Evolutionary conservation across 2,113 vertebrate species (phyloP), one percentile per base, ranked within the genome.

Genomic region (Otis tarda): DNA sequence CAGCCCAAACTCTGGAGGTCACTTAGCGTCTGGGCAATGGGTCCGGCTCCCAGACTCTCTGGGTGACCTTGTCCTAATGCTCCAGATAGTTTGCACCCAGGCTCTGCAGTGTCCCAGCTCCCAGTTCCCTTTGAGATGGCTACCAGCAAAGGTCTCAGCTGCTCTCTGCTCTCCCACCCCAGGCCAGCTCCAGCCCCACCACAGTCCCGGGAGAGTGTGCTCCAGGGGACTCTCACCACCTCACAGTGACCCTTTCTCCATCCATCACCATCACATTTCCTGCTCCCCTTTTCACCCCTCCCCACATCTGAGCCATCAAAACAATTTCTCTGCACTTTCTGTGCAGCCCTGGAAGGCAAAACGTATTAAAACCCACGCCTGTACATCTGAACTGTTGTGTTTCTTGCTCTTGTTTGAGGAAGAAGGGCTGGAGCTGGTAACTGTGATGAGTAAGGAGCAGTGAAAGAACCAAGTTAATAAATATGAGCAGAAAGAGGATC

Each of bases 181-280:
- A 47, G 52, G 35, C 43, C 70, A 78, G 27, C 45, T 41, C 35
- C 35, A 55, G 31, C 45, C 35, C 52, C n/a, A 55, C 30, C 30
- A 21, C 18, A 55, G 65, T 22, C 60, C 43, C 1, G 0, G 57
- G 57, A 60, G 13, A 71, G 6, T 2, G 0, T 33, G 64, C 70
- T 68, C 27, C 45, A 43, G 53, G 33, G 21, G 28, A 31, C 12
- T n/a, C 49, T 43, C 4, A 0, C 75, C 83, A 71, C 37, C 28
- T 12, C 0, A 0, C 45, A 12, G 24, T 49, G 65, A 67, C 39
- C 39, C 47, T 86, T 87, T 76, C 43, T n/a, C 37, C 28, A 10
- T 37, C 10, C 5, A 87, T 92, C 82, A 27, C 43, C 27, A 2
- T 27, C 50, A 7, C 1, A 0, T 30, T 59, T 50, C 61, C 22